Conservation (phyloP, 2,797 vertebrate genomes). For the Pagetopsis macropterus region DNA sequence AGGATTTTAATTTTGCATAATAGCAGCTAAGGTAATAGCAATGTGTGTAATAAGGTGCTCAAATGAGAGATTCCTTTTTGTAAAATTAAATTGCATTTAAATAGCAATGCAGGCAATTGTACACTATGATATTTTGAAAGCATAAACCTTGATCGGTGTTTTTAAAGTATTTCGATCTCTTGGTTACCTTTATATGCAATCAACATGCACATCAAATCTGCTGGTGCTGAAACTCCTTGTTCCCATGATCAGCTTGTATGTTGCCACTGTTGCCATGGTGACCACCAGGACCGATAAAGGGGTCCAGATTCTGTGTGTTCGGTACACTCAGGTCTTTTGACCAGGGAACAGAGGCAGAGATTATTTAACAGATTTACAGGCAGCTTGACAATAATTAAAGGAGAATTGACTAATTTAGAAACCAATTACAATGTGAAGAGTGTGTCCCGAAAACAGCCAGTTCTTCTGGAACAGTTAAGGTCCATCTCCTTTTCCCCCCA, state of each 20-base stretch:
- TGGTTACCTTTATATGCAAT: slow-evolving; percentile 3
- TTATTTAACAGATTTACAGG: slow-evolving; percentile 30
- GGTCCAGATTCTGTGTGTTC: slow-evolving; percentile 56
- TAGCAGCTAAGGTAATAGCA: slow-evolving; percentile 4
- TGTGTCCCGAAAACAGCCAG: neutral
- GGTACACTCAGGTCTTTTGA: slow-evolving; percentile 53
- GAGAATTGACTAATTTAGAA: slow-evolving; percentile 24
- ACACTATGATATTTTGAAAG: slow-evolving; percentile 1
- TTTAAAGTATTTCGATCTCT: slow-evolving; percentile 9
- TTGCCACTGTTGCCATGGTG: slow-evolving; percentile 79
- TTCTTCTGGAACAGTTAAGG: neutral
- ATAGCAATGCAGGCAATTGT: slow-evolving; percentile 3
- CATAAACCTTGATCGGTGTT: neutral
- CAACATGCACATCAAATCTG: slow-evolving; percentile 19
- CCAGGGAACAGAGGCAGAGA: slow-evolving; percentile 22
- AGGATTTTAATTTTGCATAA: slow-evolving; percentile 14
- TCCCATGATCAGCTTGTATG: slow-evolving; percentile 63
- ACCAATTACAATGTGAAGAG: slow-evolving; percentile 1
- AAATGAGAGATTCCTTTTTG: slow-evolving; percentile 24
- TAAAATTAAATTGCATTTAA: slow-evolving; percentile 10
- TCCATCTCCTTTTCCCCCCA: neutral
- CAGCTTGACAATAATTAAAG: slow-evolving; percentile 20
- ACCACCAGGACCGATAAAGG: slow-evolving; percentile 61
- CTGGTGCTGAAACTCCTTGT: slow-evolving; percentile 37
- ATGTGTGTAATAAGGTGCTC: slow-evolving; percentile 3